Evolutionary conservation across 1,140 invertebrate species (phyloP).

Genomic region (Drosophila hydei): DNA sequence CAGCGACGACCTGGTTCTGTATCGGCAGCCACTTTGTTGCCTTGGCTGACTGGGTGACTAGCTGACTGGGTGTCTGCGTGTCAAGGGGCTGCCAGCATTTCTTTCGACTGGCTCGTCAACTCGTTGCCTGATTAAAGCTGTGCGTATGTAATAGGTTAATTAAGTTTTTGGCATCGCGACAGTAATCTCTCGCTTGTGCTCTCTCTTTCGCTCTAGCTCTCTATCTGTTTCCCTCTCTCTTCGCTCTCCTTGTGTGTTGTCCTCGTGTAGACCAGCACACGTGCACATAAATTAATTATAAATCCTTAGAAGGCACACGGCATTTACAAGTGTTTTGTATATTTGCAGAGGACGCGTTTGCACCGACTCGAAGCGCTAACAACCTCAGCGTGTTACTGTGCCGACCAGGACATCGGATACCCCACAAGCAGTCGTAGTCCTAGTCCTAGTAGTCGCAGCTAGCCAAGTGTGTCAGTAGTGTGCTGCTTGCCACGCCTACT

Average conservation of each 20-base stretch:
- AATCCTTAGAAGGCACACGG: constrained; percentile 58
- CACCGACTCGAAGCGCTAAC: constrained; percentile 46
- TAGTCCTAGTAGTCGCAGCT: background rate
- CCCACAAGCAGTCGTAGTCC: no score
- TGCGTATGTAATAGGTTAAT: constrained; percentile 83
- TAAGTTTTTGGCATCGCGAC: constrained; percentile 74
- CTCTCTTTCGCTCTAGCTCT: constrained; percentile 6
- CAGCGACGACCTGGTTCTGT: constrained; percentile 2
- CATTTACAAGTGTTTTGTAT: constrained; percentile 77
- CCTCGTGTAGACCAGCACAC: constrained; percentile 32
- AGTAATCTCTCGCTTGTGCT: constrained; percentile 3
- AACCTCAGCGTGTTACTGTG: constrained; percentile 5
- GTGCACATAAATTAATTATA: constrained; percentile 79
- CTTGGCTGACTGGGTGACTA: background rate
- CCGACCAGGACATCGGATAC: constrained; percentile 19
- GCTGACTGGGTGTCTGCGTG: background rate
- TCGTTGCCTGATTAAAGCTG: constrained; percentile 78
- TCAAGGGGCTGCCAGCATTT: constrained; percentile 32
- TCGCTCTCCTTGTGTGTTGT: background rate
- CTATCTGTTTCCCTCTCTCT: background rate
- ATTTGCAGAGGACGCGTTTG: constrained; percentile 68
- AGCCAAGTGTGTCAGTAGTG: constrained; percentile 72
- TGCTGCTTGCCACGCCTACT: constrained; percentile 54
- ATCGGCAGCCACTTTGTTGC: constrained; percentile 21
- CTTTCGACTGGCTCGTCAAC: constrained; percentile 49